phyloP scores from a whole-genome alignment of 2,113 vertebrate genomes.

The Pimephales promelas region DNA sequence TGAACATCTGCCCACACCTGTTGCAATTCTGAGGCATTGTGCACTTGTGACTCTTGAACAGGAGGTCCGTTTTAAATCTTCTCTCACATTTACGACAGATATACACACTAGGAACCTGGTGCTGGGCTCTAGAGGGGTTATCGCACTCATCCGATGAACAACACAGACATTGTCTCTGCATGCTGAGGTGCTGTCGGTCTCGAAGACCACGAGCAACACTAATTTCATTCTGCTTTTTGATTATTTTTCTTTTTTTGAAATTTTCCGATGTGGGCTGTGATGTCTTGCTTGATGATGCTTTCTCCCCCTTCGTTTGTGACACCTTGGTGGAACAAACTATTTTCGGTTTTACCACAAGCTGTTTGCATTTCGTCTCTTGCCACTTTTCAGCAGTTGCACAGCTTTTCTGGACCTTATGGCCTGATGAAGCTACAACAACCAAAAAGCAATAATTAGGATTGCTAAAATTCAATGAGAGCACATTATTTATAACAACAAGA shows the following conservation, averaged over 20 bases:
- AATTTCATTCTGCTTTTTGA: not conserved
- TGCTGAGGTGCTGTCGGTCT: constrained; percentile 41
- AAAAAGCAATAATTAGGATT: not conserved
- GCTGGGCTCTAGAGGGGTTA: constrained; percentile 11
- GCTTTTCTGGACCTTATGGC: not conserved
- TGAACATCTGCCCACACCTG: constrained; percentile 48
- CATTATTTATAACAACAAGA: too few relatives aligned
- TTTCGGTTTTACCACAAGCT: not conserved
- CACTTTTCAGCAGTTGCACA: not conserved
- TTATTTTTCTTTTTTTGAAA: constrained; percentile 23
- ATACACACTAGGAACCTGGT: constrained; percentile 1
- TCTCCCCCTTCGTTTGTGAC: not conserved
- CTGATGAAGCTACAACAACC: constrained; percentile 15
- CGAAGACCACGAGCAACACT: constrained; percentile 37
- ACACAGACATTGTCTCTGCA: constrained; percentile 49
- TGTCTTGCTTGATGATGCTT: not conserved
- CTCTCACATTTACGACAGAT: constrained; percentile 42
- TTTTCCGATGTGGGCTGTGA: not conserved
- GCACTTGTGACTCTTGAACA: constrained; percentile 47
- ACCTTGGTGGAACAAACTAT: not conserved
- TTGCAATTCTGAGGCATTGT: constrained; percentile 33
- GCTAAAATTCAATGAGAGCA: not conserved
- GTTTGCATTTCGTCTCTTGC: not conserved
- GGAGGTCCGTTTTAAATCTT: constrained; percentile 28
- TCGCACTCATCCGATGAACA: constrained; percentile 27